A percentile compares a stretch with the other conserved stretches of the same genome.
phyloP scores from a whole-genome alignment of 2,113 vertebrate species.

The Cheilinus undulatus region DNA sequence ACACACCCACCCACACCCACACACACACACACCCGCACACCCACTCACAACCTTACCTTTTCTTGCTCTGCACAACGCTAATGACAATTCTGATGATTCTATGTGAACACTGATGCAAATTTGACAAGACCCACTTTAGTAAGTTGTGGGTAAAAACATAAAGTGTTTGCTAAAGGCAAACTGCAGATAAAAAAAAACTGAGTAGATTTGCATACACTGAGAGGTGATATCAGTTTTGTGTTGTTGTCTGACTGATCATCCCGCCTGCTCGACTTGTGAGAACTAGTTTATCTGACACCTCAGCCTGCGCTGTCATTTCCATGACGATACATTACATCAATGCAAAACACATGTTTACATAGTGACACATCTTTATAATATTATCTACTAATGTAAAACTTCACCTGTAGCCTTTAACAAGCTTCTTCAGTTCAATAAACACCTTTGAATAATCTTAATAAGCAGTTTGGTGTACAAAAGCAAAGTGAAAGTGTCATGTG shows the following conservation, averaged over 20 bases:
- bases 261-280: constrained; percentile 13
- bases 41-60: not conserved
- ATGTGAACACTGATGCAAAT: not conserved
- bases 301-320: not conserved
- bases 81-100: not conserved
- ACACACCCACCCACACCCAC: not conserved
- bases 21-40: not conserved
- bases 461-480: not conserved
- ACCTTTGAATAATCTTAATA: not conserved
- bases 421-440: not conserved
- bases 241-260: not conserved
- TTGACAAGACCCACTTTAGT: not conserved
- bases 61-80: constrained; percentile 6
- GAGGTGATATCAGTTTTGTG: not conserved
- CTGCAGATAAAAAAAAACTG: not conserved
- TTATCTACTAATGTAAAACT: not conserved
- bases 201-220: not conserved
- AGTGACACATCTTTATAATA: not conserved
- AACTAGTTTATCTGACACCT: constrained; percentile 7
- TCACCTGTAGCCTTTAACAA: not conserved
- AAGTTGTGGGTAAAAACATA: too few species aligned
- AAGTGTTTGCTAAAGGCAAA: too few species aligned
- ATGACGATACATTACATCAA: not conserved
- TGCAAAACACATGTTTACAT: not conserved
- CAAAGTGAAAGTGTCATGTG: not conserved